phyloP scores from a whole-genome alignment of 2,797 vertebrate species.

The Leucoraja ocellata region DNA sequence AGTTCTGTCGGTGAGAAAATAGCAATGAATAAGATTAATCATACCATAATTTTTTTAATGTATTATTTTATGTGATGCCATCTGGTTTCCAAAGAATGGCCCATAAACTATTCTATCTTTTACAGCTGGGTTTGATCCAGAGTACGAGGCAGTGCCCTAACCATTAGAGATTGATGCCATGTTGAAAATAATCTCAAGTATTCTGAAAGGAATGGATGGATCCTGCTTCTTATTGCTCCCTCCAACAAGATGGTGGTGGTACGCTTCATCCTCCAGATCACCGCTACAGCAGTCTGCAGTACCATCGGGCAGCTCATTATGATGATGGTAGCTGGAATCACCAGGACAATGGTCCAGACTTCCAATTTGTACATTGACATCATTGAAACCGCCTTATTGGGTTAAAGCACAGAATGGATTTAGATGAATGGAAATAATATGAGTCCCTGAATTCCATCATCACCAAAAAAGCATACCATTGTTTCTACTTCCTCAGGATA shows the following conservation, averaged over 20 bases:
- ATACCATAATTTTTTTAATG: too few species aligned
- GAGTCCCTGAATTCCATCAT: too few species aligned
- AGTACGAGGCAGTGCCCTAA: background rate
- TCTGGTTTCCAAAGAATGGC: too few species aligned
- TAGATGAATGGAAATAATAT: too few species aligned
- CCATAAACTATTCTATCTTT: too few species aligned
- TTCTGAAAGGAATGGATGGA: background rate
- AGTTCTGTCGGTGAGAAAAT: too few species aligned
- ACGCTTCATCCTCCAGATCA: constrained; percentile 49
- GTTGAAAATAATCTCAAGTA: background rate
- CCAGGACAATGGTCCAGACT: constrained; percentile 51
- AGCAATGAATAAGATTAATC: too few species aligned
- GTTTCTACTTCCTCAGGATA: too few species aligned
- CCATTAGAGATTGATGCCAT: background rate
- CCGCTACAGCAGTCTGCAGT: constrained; percentile 42
- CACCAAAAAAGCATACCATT: too few species aligned
- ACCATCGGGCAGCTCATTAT: constrained; percentile 52
- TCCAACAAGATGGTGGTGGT: constrained; percentile 46
- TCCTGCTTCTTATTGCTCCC: constrained; percentile 27
- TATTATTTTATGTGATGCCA: too few species aligned
- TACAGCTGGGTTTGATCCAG: background rate
- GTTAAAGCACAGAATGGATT: too few species aligned
- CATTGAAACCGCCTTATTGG: too few species aligned
- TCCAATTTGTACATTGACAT: constrained; percentile 39
- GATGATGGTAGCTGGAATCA: constrained; percentile 51